Evolutionary conservation across 2,113 vertebrate genomes (phyloP), one percentile per base, ranked within the genome.

Genomic region (Paedocypris sp.): DNA sequence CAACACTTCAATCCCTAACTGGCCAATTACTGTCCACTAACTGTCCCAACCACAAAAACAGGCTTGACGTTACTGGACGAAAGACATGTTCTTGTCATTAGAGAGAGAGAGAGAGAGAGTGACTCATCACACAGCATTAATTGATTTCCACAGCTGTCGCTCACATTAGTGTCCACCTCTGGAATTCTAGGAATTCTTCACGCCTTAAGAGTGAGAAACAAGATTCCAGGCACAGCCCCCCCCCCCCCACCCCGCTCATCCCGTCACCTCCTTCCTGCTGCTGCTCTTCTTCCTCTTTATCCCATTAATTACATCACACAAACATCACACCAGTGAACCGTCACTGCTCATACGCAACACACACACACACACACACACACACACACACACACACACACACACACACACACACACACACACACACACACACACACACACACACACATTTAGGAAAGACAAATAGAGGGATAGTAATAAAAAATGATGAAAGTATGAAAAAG

Each of bases 61-160:
- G n/a, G n/a, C n/a, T n/a, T n/a, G n/a, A n/a, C n/a, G n/a, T n/a
- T n/a, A n/a, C n/a, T n/a, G n/a, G n/a, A n/a, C n/a, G n/a, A n/a
- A n/a, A n/a, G n/a, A n/a, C n/a, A n/a, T n/a, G n/a, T n/a, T n/a
- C n/a, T n/a, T n/a, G n/a, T n/a, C n/a, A n/a, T n/a, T n/a, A n/a
- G n/a, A n/a, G n/a, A n/a, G n/a, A n/a, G n/a, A n/a, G n/a, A n/a
- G n/a, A n/a, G n/a, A n/a, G n/a, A 62, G 20, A 8, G 15, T 36
- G 60, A 64, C 48, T 64, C 69, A 57, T 45, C 45, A 53, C 11
- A 1, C 41, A 43, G 64, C 8, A 11, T 35, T 46, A 32, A 54
- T 15, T 53, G 64, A 53, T 59, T 67, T 58, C 60, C 60, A 35
- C 31, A 39, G 53, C 42, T 60, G 31, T 48, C 60, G 42, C 52